phyloP scores from a whole-genome alignment of 2,888 invertebrate species.

The Mythimna impura region DNA sequence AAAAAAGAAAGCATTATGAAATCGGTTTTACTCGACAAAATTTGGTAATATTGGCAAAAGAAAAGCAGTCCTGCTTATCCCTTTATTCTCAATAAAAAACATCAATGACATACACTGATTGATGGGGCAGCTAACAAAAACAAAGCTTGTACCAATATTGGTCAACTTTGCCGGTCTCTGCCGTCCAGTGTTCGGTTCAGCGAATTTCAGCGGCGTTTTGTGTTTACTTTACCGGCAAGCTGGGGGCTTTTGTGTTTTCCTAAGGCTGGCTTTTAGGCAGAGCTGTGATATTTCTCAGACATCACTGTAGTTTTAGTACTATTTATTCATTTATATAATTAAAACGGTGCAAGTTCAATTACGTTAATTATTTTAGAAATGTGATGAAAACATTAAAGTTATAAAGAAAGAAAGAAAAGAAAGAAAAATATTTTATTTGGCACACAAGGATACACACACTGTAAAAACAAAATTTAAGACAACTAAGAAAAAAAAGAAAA shows the following conservation, averaged over 20 bases:
- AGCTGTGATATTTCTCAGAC: neutral
- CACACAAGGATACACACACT: no score
- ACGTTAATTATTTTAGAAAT: no score
- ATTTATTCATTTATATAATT: no score
- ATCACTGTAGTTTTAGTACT: neutral
- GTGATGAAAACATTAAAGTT: no score
- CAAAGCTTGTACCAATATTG: slow-evolving; percentile 44
- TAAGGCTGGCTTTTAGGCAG: neutral
- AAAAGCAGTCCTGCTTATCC: neutral
- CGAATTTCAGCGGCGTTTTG: neutral
- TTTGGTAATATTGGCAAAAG: neutral
- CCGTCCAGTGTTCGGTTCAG: neutral
- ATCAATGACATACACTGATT: neutral
- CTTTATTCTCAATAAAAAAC: neutral
- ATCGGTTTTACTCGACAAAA: neutral
- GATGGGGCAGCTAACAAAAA: slow-evolving; percentile 19
- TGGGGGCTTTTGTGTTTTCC: neutral
- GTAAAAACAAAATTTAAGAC: no score
- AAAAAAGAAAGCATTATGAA: no score
- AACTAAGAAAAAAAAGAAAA: no score
- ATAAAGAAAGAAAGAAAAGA: no score
- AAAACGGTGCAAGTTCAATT: no score
- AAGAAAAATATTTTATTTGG: no score
- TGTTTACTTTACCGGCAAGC: slow-evolving; percentile 3
- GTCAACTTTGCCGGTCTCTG: slow-evolving; percentile 22